Base-by-base conservation (phyloP, 2,113 vertebrate genomes). In the Charadrius vociferus region DNA sequence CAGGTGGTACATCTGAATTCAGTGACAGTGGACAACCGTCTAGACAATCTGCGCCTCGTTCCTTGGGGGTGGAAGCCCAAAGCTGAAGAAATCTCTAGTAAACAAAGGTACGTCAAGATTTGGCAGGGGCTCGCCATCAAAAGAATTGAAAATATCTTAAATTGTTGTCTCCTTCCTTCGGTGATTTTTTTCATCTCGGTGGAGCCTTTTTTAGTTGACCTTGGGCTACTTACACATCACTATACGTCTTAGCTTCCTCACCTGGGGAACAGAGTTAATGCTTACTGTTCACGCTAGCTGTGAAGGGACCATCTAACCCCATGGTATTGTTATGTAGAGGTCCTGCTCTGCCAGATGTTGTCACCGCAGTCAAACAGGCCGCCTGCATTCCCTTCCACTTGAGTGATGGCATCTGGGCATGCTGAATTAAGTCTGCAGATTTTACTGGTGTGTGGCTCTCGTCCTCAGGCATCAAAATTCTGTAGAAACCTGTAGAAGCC, bases 1-100 rank as follows among this genome's bases (percentile, higher is more conserved):
- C 99, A 99, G 98, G 99, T 99, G 62, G 99, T 99, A 49, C 99
- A 99, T 68, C 99, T 99, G 94, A 99, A 99, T 50, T 99, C 99
- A 0, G 99, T 99, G 90, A 99, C 99, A 0, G 99, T 99, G 85
- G 99, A 99, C 98, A 99, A 99, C 96, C 98, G 99, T 65, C 98
- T 99, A 68, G 99, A 99, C 98, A 99, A 99, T 93, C 97, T 99
- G 88, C 99, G 99, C 90, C 98, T 99, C 21, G 99, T 99, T 75
- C 99, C 99, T 0, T 98, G 99, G 96, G 99, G 99, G 2, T 99
- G 99, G 99, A 99, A 99, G 88, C 99, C 99, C 80, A 99, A 99
- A 95, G 99, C 99, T 2, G 99, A 99, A 88, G 99, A 99, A 94
- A 97, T 99, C 68, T 99, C 99, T 11, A 99, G 99, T 98, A 99